Base-by-base conservation (phyloP, 2,888 invertebrate species). In the Torymus texanus region DNA sequence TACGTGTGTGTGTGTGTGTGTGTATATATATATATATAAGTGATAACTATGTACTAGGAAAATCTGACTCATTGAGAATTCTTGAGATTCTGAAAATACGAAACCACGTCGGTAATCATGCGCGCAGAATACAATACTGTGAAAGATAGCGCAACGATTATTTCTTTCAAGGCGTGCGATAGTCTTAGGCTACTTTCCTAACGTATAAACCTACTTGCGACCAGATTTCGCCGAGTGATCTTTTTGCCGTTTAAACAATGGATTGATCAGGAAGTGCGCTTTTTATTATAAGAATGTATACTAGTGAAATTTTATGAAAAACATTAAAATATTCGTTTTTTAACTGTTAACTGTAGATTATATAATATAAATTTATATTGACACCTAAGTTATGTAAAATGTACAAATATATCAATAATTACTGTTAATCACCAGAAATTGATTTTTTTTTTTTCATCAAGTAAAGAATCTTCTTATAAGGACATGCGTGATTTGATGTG, bases 281-380 rank as follows among this genome's bases (percentile, higher is more conserved):
- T 72, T 62, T 21, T 41, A 1, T 41, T 8, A 41, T 8, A 41
- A 8, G 41, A 41, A 41, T 41, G 41, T 21, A 61, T 21, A n/a
- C 21, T 65, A 56, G 41, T 41, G 73, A 65, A 73, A 73, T 73
- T 73, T 73, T 56, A 50, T n/a, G 16, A 59, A 70, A 70, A 59
- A 59, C 24, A 12, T 8, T 41, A 5, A 41, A 41, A 41, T 8
- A 41, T 41, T 8, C 41, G 5, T 41, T 41, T 41, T 41, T 41
- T 41, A 41, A 8, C 1, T 8, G 8, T 8, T 41, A 41, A 41
- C 10, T 41, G 10, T 29, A 5, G 29, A 3, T 29, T 29, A 5
- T 2, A 29, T 5, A 29, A 5, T 29, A 29, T 29, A 29, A 29
- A 29, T 29, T 29, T 29, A 2, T 29, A 29, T 29, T 29, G 3